A percentile compares a stretch with the other conserved stretches of the same genome.
Conservation (phyloP, 1,140 invertebrate genomes). For the Coenobita brevimanus region DNA sequence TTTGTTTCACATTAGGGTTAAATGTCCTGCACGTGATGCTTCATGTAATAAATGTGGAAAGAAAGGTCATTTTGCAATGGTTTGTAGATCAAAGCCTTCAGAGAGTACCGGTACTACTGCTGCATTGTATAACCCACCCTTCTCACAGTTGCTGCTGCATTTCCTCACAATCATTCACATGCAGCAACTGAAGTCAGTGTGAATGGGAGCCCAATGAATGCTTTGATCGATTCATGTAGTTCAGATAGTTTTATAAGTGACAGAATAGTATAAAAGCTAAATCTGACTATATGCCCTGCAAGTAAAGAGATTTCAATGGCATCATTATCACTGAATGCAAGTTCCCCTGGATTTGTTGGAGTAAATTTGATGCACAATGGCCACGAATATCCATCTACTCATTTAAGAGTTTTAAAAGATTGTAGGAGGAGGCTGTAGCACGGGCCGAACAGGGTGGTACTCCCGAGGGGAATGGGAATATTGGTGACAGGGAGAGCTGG, state of each 20-base stretch:
- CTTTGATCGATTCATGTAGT: background rate
- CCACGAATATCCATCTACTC: background rate
- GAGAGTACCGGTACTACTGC: too few species aligned
- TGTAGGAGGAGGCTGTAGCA: too few species aligned
- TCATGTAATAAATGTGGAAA: constrained; percentile 15
- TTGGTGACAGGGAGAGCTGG: too few species aligned
- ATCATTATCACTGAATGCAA: background rate
- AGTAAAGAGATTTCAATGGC: background rate
- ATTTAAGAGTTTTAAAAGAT: background rate
- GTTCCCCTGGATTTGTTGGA: background rate
- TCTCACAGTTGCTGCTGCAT: background rate
- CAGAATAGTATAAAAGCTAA: background rate
- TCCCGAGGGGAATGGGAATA: too few species aligned
- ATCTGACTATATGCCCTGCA: background rate
- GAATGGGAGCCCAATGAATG: background rate
- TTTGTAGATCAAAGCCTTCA: background rate
- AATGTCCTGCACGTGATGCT: constrained; percentile 6
- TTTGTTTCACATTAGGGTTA: background rate
- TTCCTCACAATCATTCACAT: constrained; percentile 17
- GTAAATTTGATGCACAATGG: background rate
- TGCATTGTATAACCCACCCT: background rate
- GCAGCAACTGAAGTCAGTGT: constrained; percentile 12
- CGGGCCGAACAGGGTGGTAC: too few species aligned
- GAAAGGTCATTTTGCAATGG: constrained; percentile 8
- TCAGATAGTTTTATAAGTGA: background rate